phyloP scores from a whole-genome alignment of 2,797 vertebrate genomes.

The Chromis chromis region DNA sequence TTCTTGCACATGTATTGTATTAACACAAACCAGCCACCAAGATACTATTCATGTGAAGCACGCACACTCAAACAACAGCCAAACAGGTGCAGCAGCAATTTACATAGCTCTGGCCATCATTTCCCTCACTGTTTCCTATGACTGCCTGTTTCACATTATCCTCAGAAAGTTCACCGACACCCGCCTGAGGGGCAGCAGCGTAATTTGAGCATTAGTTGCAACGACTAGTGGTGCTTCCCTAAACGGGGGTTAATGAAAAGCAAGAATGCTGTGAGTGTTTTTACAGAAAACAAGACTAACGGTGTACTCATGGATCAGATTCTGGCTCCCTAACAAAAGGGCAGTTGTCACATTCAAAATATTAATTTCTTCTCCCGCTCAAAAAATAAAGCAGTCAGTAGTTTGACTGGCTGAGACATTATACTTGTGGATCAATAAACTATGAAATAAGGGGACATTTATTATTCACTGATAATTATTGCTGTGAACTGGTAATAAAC shows the following conservation, averaged over 20 bases:
- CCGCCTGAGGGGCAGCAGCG: conserved; percentile 19
- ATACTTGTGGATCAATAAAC: not conserved
- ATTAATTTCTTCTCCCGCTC: not conserved
- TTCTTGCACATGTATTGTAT: not conserved
- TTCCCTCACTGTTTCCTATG: conserved; percentile 9
- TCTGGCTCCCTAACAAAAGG: not conserved
- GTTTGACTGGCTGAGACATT: not conserved
- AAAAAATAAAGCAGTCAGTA: not conserved
- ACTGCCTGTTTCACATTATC: conserved; percentile 51
- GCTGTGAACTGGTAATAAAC: not conserved
- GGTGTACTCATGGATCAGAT: conserved; percentile 2
- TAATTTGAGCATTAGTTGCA: conserved; percentile 37
- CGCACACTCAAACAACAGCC: conserved; percentile 13
- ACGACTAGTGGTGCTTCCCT: conserved; percentile 19
- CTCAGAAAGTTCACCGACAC: conserved; percentile 27
- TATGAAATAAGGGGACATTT: not conserved
- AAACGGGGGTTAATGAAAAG: conserved; percentile 35
- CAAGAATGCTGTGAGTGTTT: conserved; percentile 10
- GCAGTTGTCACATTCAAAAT: not conserved
- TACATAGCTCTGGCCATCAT: conserved; percentile 7
- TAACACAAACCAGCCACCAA: not conserved
- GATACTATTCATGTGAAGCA: conserved; percentile 16
- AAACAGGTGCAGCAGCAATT: conserved; percentile 37
- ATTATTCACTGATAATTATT: not conserved
- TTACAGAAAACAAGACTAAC: conserved; percentile 39